phyloP scores from a whole-genome alignment of 2,797 vertebrate species.

The Dallia pectoralis region DNA sequence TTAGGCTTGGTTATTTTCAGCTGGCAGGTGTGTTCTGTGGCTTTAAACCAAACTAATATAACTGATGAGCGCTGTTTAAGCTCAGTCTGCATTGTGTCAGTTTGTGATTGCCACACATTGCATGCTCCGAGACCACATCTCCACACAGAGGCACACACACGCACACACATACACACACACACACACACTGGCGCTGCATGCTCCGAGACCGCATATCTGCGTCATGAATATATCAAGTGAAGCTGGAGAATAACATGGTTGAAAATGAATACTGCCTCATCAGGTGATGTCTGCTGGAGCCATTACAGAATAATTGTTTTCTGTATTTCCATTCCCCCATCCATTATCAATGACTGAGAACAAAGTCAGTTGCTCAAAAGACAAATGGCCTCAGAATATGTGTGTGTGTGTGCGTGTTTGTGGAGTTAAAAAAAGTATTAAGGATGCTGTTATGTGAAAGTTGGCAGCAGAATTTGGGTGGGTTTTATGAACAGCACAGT shows the following conservation, averaged over 20 bases:
- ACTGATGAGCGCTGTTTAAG: constrained; percentile 44
- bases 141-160: not conserved
- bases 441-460: not conserved
- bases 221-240: constrained; percentile 72
- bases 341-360: constrained; percentile 56
- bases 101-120: constrained; percentile 51
- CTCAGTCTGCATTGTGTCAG: constrained; percentile 47
- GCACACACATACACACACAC: no score
- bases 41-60: constrained; percentile 56
- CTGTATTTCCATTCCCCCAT: constrained; percentile 65
- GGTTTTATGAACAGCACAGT: not conserved
- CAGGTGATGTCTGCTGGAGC: constrained; percentile 62
- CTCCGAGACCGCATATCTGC: constrained; percentile 57
- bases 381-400: constrained; percentile 38
- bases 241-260: constrained; percentile 56
- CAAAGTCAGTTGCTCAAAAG: constrained; percentile 51
- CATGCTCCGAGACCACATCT: constrained; percentile 58
- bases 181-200: constrained; percentile 35
- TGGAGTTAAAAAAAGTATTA: not conserved
- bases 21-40: constrained; percentile 58
- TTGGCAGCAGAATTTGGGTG: not conserved
- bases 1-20: constrained; percentile 57
- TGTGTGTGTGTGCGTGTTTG: not conserved
- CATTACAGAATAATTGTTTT: constrained; percentile 75
- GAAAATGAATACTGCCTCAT: constrained; percentile 58